phyloP scores from a whole-genome alignment of 1,140 invertebrate species.

The Habropoda laboriosa region DNA sequence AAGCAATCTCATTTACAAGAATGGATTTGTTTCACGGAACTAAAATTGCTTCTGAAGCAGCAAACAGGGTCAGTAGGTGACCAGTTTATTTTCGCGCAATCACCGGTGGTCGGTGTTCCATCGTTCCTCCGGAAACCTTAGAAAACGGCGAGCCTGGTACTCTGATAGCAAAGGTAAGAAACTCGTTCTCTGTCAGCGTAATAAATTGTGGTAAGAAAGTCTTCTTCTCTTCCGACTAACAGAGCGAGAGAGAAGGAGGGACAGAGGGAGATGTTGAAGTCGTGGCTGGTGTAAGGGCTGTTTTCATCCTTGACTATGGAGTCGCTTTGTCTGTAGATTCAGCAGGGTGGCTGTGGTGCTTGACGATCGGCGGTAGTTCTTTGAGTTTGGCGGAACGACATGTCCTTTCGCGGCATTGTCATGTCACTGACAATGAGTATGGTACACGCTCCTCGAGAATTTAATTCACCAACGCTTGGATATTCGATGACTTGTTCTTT shows the following conservation, averaged over 20 bases:
- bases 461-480: slow-evolving; percentile 27
- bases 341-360: slow-evolving; percentile 7
- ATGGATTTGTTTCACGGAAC: not conserved
- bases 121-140: not conserved
- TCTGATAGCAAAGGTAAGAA: slow-evolving; percentile 11
- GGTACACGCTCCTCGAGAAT: slow-evolving; percentile 17
- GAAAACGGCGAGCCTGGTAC: not conserved
- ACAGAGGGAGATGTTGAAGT: slow-evolving; percentile 39
- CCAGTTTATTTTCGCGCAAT: not conserved
- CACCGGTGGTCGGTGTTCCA: not conserved
- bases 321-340: slow-evolving; percentile 42
- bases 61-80: not conserved
- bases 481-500: not conserved
- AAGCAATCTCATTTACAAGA: too few species aligned
- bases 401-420: slow-evolving; percentile 36
- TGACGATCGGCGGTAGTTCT: slow-evolving; percentile 41
- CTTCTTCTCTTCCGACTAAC: not conserved
- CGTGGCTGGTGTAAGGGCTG: slow-evolving; percentile 10
- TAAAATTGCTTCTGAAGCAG: not conserved
- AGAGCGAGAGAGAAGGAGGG: not conserved
- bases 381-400: slow-evolving; percentile 27
- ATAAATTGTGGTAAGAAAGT: slow-evolving; percentile 49
- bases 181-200: slow-evolving; percentile 27
- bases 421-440: not conserved
- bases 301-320: slow-evolving; percentile 48